Evolutionary conservation across 2,888 invertebrate genomes (phyloP).

Genomic region (Eristalinus sepulchralis): DNA sequence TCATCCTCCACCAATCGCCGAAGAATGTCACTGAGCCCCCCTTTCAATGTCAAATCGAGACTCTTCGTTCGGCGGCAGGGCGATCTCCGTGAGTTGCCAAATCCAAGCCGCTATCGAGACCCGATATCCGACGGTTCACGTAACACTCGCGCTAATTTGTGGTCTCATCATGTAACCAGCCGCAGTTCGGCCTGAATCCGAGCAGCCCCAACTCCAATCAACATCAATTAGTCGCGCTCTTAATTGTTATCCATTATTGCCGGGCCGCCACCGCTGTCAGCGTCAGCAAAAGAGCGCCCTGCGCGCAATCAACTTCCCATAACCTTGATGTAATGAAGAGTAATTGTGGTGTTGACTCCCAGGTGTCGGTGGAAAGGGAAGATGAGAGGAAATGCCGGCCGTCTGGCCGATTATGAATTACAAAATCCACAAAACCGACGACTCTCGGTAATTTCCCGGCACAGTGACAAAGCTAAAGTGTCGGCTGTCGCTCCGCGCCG

Average conservation of each 20-base stretch:
- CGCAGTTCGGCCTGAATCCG: neutral
- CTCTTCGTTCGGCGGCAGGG: neutral
- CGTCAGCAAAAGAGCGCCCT: neutral
- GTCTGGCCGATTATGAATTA: constrained; percentile 59
- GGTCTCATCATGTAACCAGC: constrained; percentile 41
- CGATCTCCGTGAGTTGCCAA: constrained; percentile 31
- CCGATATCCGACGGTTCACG: constrained; percentile 19
- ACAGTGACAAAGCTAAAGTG: constrained; percentile 61
- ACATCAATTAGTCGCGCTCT: constrained; percentile 64
- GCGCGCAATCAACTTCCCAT: constrained; percentile 55
- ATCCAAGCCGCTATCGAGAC: neutral
- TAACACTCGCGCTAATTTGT: constrained; percentile 58
- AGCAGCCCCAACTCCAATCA: constrained; percentile 26
- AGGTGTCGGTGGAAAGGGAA: neutral
- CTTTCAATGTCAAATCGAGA: constrained; percentile 38
- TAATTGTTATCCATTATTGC: constrained; percentile 65
- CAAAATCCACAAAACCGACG: constrained; percentile 52
- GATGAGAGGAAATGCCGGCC: neutral
- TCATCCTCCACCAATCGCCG: constrained; percentile 17
- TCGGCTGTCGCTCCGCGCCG: constrained; percentile 16
- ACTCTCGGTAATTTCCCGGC: constrained; percentile 38
- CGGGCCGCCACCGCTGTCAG: constrained; percentile 26
- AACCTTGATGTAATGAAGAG: constrained; percentile 64
- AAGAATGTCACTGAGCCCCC: constrained; percentile 27
- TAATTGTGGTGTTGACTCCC: constrained; percentile 7